Evolutionary conservation across 2,797 vertebrate species (phyloP), one percentile per base, ranked within the genome.

Genomic region (Merluccius polli): DNA sequence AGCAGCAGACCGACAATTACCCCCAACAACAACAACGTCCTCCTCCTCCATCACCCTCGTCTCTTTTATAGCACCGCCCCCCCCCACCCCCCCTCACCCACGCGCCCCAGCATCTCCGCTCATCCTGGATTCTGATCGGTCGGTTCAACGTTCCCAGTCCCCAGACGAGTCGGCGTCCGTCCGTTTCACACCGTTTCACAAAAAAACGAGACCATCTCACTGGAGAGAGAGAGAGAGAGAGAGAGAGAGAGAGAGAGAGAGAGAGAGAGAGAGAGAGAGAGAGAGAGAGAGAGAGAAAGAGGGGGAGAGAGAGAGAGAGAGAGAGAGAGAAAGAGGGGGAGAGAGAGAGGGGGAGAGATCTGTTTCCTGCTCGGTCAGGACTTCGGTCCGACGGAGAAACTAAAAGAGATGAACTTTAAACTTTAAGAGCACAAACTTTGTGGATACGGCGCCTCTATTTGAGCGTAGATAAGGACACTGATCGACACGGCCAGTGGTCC

Each of bases 391-490:
- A 75, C 84, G 75, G 78, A 76, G 78, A 79, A 81, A 90, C 87
- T 85, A 79, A 73, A n/a, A 72, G 29, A 76, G 79, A 69, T 65
- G 1, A 65, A 65, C 59, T 65, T 65, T 65, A 27, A 78, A 77
- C 86, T 84, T 88, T 78, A 18, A 82, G 73, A 91, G 90, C 92
- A 92, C 92, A 93, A 79, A 89, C 87, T 79, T 33, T 70, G 59
- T 65, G n/a, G 27, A 65, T 65, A 65, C 80, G 85, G 73, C 86
- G 82, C 88, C 83, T 84, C 87, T 87, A 52, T 82, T 80, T 80
- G 70, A 75, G 76, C 75, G 84, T 85, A 84, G 82, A 59, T 81
- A 86, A 74, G 75, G 81, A 77, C 82, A 70, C 79, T 80, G 79
- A 36, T 59, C 7, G 76, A 77, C 77, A 52, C 74, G 65, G 71